Evolutionary conservation across 1,140 invertebrate genomes (phyloP).

Genomic region (Zaprionus capensis): DNA sequence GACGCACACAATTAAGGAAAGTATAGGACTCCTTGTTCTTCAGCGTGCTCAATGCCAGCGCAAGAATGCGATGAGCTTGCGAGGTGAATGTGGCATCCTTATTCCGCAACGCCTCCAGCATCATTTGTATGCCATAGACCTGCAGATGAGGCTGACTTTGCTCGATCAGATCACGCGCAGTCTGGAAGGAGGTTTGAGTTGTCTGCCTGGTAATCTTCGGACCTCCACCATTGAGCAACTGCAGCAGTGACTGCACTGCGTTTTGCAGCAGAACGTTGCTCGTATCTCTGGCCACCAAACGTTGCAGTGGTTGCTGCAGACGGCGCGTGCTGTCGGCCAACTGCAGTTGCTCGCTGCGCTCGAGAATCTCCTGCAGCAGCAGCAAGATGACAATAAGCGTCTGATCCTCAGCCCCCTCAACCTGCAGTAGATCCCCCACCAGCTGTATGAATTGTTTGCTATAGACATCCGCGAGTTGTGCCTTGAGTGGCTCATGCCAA

Average conservation of each 20-base stretch:
- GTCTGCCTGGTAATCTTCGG: background rate
- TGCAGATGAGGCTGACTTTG: conserved; percentile 67
- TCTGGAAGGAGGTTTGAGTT: conserved; percentile 43
- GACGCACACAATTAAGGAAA: conserved; percentile 77
- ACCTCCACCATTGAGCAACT: conserved; percentile 32
- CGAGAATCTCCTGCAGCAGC: conserved; percentile 69
- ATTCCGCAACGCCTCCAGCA: conserved; percentile 62
- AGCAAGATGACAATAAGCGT: conserved; percentile 63
- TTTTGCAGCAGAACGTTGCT: conserved; percentile 41
- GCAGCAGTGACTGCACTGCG: conserved; percentile 42
- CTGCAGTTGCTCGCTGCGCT: conserved; percentile 47
- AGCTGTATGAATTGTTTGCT: conserved; percentile 59
- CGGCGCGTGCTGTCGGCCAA: conserved; percentile 28
- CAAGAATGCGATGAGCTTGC: conserved; percentile 70
- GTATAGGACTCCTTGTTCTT: conserved; percentile 78
- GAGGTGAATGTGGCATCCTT: conserved; percentile 58
- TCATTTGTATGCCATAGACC: conserved; percentile 74
- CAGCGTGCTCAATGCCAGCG: conserved; percentile 65
- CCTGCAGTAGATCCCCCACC: conserved; percentile 44
- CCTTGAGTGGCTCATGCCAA: conserved; percentile 61
- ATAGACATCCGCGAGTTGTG: conserved; percentile 52
- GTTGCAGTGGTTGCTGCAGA: conserved; percentile 25
- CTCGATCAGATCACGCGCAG: conserved; percentile 65
- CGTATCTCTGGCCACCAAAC: conserved; percentile 37
- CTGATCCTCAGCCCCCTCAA: conserved; percentile 48